These are phyloP conservation scores for Psophia crepitans DNA, from an alignment of 2,113 vertebrate species.

Conservation along the genomic window DNA sequence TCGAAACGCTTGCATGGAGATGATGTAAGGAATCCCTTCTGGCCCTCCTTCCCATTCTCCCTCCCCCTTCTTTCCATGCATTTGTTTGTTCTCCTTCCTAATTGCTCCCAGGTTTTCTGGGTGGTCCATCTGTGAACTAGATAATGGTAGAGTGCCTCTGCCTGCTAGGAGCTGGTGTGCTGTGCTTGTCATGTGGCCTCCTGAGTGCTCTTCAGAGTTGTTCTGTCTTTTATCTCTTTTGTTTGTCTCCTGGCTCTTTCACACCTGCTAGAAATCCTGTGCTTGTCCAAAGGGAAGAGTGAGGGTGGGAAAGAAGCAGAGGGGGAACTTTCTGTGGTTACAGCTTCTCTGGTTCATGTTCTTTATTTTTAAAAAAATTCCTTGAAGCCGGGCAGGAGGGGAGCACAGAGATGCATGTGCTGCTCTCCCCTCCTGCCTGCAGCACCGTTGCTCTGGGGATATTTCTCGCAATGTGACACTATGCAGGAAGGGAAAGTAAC, in stretches of 20 bases:
- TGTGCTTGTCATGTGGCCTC: constrained; percentile 67
- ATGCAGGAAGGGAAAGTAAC: not conserved
- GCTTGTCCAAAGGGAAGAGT: not conserved
- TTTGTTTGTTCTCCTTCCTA: constrained; percentile 69
- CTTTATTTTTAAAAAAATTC: not conserved
- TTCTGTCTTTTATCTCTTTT: constrained; percentile 63
- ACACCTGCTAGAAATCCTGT: constrained; percentile 66
- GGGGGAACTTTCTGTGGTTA: not conserved
- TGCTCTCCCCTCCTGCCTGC: not conserved
- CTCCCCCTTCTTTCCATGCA: constrained; percentile 4
- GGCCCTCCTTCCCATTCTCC: not conserved
- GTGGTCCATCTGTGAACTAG: constrained; percentile 78
- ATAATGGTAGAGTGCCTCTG: constrained; percentile 68
- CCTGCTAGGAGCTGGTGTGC: constrained; percentile 49
- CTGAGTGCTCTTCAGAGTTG: constrained; percentile 44
- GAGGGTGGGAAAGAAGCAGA: not conserved
- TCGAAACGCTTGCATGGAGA: constrained; percentile 77
- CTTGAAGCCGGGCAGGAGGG: not conserved
- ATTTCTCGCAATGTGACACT: not conserved
- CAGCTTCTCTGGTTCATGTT: not conserved
- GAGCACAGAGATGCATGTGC: not conserved
- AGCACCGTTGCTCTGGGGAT: not conserved
- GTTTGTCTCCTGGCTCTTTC: constrained; percentile 67
- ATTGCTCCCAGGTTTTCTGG: constrained; percentile 75
- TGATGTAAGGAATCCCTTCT: constrained; percentile 73